These are phyloP conservation scores for Dipodomys stephensi DNA, from an alignment of 2,113 vertebrate genomes.

Conservation along the genomic window DNA sequence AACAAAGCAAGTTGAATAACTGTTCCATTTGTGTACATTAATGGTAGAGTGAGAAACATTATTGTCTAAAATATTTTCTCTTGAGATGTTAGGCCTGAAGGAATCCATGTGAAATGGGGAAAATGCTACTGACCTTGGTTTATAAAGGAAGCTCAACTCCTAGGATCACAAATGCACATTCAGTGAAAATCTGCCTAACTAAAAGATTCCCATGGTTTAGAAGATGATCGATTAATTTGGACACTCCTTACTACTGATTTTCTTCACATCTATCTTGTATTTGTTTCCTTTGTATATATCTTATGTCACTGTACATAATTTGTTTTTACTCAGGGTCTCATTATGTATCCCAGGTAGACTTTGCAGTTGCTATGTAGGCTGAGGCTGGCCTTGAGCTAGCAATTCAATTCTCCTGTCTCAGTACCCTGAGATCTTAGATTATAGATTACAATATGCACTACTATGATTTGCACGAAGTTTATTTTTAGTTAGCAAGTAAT, in stretches of 20 bases:
- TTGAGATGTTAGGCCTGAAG: neutral
- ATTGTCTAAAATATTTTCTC: neutral
- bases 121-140: conserved; percentile 33
- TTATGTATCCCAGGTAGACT: neutral
- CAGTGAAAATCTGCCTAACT: conserved; percentile 6
- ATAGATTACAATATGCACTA: too few relatives aligned
- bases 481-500: conserved; percentile 12
- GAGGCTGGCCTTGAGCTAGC: neutral
- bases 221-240: neutral
- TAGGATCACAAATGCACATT: neutral
- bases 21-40: conserved; percentile 13
- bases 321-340: neutral
- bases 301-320: neutral
- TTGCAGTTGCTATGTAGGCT: neutral
- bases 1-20: neutral
- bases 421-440: neutral
- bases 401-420: neutral
- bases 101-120: neutral
- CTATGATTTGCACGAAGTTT: neutral
- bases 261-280: neutral
- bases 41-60: neutral
- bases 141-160: conserved; percentile 7
- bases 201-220: neutral
- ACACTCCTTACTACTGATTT: neutral
- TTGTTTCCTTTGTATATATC: neutral